Base-by-base conservation (phyloP, 2,888 invertebrate genomes). In the Harmothoe impar region DNA sequence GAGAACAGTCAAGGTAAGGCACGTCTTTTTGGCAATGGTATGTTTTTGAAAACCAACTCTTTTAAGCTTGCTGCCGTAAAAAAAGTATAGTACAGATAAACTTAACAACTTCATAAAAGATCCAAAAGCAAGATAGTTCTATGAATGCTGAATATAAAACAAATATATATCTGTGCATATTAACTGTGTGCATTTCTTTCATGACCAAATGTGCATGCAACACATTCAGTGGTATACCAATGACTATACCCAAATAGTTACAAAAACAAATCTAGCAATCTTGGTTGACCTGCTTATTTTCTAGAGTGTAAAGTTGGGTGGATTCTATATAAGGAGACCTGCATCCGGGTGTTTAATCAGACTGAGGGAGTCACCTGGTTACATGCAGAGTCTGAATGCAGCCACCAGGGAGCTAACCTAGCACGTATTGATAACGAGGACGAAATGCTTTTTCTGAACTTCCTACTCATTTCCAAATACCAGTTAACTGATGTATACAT, bases 391-490 rank as follows among this genome's bases (percentile, higher is more conserved):
- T 33, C 52, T 33, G 51, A 86, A 25, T 54, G 33, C 10, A 5
- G 54, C 15, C 54, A 25, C 31, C 23, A 86, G 17, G 77, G 77
- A 17, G 31, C 29, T 31, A 77, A 31, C 17, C 86, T 86, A 10
- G 29, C 29, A 20, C 51, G 86, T 29, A 86, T 86, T 23, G 0
- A 86, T 7, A 86, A 23, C 33, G 54, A 86, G 52, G 31, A 23
- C 1, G 54, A 86, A 29, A 86, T 54, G 52, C 15, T 33, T 10
- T 86, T 86, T 23, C 29, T 86, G 17, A 86, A 86, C 29, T 86
- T 54, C 25, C n/a, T 86, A 25, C 29, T 86, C 0, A 54, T 86
- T 29, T 86, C 86, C 25, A 29, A 20, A 25, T 86, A 86, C 54
- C 17, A 54, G 29, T 5, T 33, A 20, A 33, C 52, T 7, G 86